Percentiles rank a stretch among this genome's conserved stretches.
Conservation (phyloP, 2,888 invertebrate genomes). For the Crocallis elinguaria region DNA sequence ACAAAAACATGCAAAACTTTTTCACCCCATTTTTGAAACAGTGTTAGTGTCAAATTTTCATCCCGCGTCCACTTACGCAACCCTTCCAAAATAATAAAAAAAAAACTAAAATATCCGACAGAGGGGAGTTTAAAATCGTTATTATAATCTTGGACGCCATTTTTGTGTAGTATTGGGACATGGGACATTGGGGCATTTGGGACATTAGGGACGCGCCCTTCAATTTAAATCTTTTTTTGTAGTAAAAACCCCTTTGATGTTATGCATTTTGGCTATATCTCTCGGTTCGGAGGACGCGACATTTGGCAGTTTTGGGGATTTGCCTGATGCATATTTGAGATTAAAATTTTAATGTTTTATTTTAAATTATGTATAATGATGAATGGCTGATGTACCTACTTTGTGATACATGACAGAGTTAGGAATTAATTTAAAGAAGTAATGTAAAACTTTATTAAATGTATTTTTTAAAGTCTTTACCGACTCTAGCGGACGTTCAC, state of each 20-base stretch:
- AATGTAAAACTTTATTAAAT: too few species aligned
- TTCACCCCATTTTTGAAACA: slow-evolving; percentile 71
- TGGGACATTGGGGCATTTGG: slow-evolving; percentile 20
- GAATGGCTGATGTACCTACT: too few species aligned
- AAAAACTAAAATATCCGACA: slow-evolving; percentile 65
- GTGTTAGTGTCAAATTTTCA: slow-evolving; percentile 77
- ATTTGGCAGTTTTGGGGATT: slow-evolving; percentile 80
- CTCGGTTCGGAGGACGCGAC: slow-evolving; percentile 73
- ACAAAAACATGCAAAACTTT: slow-evolving; percentile 56
- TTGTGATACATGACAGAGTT: too few species aligned
- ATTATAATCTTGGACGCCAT: slow-evolving; percentile 85
- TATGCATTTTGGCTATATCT: slow-evolving; percentile 81
- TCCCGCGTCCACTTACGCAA: slow-evolving; percentile 78
- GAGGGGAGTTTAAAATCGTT: slow-evolving; percentile 83
- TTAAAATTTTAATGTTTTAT: slow-evolving; percentile 69
- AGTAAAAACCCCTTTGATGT: slow-evolving; percentile 83
- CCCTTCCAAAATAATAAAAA: slow-evolving; percentile 65
- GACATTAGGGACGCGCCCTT: slow-evolving; percentile 77
- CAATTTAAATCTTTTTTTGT: slow-evolving; percentile 79
- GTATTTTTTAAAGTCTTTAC: too few species aligned
- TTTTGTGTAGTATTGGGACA: slow-evolving; percentile 60
- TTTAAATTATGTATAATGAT: too few species aligned
- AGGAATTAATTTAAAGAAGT: too few species aligned
- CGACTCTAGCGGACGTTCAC: too few species aligned
- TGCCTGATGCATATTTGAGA: slow-evolving; percentile 79